A percentile compares a stretch with the other conserved stretches of the same genome.
These are phyloP conservation scores for Lampris incognitus DNA, from an alignment of 2,113 vertebrate genomes.

Conservation along the genomic window DNA sequence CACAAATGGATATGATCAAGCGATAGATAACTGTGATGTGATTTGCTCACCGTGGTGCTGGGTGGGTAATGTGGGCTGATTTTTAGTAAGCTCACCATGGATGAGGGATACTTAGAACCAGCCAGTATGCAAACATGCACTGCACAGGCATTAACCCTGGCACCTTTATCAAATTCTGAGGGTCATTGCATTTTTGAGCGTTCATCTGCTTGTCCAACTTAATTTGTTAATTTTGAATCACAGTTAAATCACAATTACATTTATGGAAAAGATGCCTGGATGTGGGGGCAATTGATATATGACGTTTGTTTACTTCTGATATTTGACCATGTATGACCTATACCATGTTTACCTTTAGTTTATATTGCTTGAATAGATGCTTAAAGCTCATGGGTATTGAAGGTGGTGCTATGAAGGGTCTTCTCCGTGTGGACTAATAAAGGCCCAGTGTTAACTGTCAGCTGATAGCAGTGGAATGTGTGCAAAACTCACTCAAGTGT, in stretches of 20 bases:
- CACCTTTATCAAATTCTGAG: not conserved
- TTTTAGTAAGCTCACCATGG: constrained; percentile 16
- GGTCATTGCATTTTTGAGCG: not conserved
- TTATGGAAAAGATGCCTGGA: constrained; percentile 17
- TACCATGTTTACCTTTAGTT: too few relatives aligned
- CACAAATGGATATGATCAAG: constrained; percentile 43
- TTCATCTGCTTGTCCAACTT: constrained; percentile 2
- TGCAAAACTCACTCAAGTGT: too few relatives aligned
- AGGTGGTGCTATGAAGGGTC: too few relatives aligned
- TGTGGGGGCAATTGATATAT: not conserved
- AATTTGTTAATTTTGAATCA: not conserved
- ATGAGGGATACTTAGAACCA: constrained; percentile 36
- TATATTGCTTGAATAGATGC: too few relatives aligned
- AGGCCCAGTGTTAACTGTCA: too few relatives aligned
- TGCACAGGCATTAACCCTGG: not conserved
- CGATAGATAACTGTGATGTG: constrained; percentile 23
- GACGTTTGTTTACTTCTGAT: too few relatives aligned
- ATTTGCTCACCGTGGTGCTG: constrained; percentile 29
- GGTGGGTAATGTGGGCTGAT: constrained; percentile 15
- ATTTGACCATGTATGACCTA: too few relatives aligned
- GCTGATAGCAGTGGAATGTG: too few relatives aligned
- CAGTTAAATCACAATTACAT: constrained; percentile 7
- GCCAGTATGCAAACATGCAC: not conserved
- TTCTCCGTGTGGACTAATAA: too few relatives aligned
- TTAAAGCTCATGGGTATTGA: not conserved